A percentile compares a stretch with the other conserved stretches of the same genome.
Evolutionary conservation across 2,113 vertebrate genomes (phyloP).

Genomic region (Rhinoptilus africanus): DNA sequence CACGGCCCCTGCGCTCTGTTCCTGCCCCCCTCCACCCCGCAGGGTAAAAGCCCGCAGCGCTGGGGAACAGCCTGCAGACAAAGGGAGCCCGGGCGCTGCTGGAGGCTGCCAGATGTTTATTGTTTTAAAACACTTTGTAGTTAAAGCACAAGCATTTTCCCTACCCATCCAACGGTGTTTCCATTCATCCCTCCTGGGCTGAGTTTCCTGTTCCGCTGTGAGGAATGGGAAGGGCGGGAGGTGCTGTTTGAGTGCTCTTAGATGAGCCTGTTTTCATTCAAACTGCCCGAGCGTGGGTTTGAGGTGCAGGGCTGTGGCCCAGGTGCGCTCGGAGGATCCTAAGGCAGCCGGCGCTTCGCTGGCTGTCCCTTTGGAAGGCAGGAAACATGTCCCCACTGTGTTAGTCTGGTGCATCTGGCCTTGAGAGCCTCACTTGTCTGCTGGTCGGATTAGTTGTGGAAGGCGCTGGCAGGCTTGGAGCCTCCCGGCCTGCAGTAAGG

Average conservation of each 20-base stretch:
- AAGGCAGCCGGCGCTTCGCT: accelerated
- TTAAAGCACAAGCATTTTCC: neutral
- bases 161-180: neutral
- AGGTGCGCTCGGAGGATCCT: accelerated
- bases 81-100: neutral
- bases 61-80: accelerated
- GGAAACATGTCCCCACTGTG: accelerated
- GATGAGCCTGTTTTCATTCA: neutral
- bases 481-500: accelerated
- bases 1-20: accelerated
- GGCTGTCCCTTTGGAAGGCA: accelerated
- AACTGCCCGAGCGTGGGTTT: accelerated
- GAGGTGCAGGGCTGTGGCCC: accelerated
- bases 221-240: accelerated
- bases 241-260: accelerated
- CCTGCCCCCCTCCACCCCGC: accelerated
- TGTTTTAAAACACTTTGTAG: accelerated
- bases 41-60: accelerated
- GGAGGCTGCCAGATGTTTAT: accelerated
- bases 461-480: accelerated
- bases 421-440: accelerated
- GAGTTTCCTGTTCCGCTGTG: accelerated
- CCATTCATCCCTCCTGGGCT: neutral
- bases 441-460: accelerated
- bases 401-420: accelerated